Conservation (phyloP, 2,113 vertebrate species). For the Natator depressus region DNA sequence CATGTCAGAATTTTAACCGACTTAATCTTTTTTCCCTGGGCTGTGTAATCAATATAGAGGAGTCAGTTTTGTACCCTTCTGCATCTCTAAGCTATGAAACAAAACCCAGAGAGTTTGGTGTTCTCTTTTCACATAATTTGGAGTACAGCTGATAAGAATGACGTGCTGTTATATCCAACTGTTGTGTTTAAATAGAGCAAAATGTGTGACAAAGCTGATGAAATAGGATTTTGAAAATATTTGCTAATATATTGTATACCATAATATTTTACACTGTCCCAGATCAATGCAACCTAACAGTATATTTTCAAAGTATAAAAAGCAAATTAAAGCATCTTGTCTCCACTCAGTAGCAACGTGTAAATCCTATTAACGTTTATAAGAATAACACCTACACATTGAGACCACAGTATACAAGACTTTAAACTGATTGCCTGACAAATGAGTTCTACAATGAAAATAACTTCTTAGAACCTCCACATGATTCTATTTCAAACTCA, state of each 20-base stretch:
- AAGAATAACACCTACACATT: slow-evolving; percentile 2
- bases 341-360: slow-evolving; percentile 7
- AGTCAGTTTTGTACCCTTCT: slow-evolving; percentile 24
- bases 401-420: slow-evolving; percentile 4
- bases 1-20: slow-evolving; percentile 67
- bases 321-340: not conserved
- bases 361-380: slow-evolving; percentile 36
- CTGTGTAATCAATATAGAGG: slow-evolving; percentile 49
- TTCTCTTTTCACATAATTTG: not conserved
- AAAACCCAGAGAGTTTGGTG: not conserved
- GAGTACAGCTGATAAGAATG: not conserved
- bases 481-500: not conserved
- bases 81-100: slow-evolving; percentile 38
- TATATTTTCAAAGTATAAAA: not conserved
- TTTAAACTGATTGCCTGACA: slow-evolving; percentile 55
- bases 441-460: not conserved
- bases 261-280: not conserved
- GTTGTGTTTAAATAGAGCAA: not conserved
- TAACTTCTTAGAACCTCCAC: not conserved
- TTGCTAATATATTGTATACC: not conserved
- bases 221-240: not conserved
- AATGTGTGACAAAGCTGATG: not conserved
- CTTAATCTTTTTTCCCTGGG: slow-evolving; percentile 17
- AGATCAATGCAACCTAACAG: not conserved
- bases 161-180: not conserved